These are phyloP conservation scores for Gymnocypris eckloni DNA, from an alignment of 2,797 vertebrate species.

Conservation along the genomic window DNA sequence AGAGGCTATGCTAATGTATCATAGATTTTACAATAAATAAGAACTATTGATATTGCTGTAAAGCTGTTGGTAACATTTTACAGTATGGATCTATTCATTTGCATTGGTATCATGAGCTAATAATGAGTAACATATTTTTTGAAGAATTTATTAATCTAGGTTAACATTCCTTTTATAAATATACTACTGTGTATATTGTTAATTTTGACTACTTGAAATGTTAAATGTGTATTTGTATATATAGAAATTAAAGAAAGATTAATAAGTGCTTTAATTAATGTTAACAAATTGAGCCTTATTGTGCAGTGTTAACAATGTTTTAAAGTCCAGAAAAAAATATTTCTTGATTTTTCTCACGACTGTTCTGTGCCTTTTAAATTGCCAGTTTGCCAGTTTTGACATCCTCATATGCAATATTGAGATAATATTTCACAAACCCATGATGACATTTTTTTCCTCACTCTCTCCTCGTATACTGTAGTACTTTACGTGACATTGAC, in stretches of 20 bases:
- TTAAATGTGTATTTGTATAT: not conserved
- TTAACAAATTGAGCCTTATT: too few relatives aligned
- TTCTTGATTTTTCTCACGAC: not conserved
- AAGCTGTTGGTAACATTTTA: slow-evolving; percentile 3
- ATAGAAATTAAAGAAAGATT: not conserved
- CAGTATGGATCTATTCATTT: not conserved
- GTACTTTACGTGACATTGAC: slow-evolving; percentile 10
- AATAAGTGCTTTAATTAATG: too few relatives aligned
- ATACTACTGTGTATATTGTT: not conserved
- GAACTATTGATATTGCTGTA: slow-evolving; percentile 11
- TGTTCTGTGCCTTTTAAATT: not conserved
- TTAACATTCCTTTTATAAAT: not conserved
- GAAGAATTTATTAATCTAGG: not conserved
- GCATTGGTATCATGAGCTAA: not conserved
- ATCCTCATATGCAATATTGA: not conserved
- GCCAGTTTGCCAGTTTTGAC: not conserved
- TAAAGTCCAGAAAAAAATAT: too few relatives aligned
- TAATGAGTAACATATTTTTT: not conserved
- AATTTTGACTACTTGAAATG: not conserved
- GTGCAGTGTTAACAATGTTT: too few relatives aligned
- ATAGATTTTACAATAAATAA: slow-evolving; percentile 20
- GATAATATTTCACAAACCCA: not conserved
- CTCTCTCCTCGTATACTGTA: not conserved
- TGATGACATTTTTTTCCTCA: not conserved
- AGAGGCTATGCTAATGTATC: slow-evolving; percentile 41